Conservation (phyloP, 2,113 vertebrate species). For the Beaufortia kweichowensis region DNA sequence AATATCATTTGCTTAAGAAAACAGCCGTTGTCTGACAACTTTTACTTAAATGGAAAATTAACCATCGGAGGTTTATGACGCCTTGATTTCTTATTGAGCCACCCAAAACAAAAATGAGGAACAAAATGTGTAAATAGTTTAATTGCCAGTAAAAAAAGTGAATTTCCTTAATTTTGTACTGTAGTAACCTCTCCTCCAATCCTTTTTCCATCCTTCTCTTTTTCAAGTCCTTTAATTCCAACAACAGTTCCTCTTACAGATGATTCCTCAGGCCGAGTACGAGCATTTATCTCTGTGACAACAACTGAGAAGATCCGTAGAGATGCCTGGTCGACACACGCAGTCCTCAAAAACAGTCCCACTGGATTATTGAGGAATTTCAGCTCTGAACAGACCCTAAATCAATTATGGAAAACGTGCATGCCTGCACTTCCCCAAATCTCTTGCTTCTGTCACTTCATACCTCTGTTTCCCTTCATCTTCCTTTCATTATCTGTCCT, state of each 20-base stretch:
- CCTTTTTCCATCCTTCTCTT: background rate
- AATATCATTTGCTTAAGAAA: too few relatives aligned
- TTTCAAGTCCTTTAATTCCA: background rate
- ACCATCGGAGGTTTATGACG: too few relatives aligned
- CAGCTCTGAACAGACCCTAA: constrained; percentile 71
- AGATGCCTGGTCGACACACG: constrained; percentile 22
- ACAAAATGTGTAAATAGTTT: too few relatives aligned
- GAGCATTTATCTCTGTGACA: constrained; percentile 37
- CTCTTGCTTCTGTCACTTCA: constrained; percentile 15
- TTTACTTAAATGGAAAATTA: too few relatives aligned
- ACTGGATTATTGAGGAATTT: constrained; percentile 76
- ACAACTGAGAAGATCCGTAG: constrained; percentile 4
- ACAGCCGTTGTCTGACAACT: too few relatives aligned
- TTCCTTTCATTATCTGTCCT: constrained; percentile 10
- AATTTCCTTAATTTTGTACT: background rate
- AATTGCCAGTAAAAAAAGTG: too few relatives aligned
- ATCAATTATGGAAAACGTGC: constrained; percentile 67
- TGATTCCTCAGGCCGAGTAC: background rate
- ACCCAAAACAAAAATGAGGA: too few relatives aligned
- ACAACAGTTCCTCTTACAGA: background rate
- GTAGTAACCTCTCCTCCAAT: background rate
- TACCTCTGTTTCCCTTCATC: background rate
- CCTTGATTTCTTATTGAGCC: too few relatives aligned
- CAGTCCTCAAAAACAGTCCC: constrained; percentile 58
- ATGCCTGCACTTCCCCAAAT: constrained; percentile 25